These are phyloP conservation scores for Nipponacmea schrenckii DNA, from an alignment of 2,888 invertebrate species.

Conservation along the genomic window DNA sequence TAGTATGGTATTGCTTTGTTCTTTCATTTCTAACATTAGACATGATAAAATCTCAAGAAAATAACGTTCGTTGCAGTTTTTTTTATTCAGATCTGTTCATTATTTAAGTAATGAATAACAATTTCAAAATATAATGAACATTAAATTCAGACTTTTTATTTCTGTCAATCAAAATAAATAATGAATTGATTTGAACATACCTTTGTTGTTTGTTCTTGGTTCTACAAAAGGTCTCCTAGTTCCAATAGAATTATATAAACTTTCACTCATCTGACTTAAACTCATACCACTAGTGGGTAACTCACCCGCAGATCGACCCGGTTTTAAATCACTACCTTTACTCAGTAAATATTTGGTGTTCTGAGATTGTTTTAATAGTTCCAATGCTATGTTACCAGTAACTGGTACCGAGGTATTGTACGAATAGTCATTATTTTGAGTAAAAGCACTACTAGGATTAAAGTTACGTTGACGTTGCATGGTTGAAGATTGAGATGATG, in stretches of 20 bases:
- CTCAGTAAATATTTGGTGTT: slow-evolving; percentile 59
- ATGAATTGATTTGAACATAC: neutral
- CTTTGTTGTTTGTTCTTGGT: slow-evolving; percentile 16
- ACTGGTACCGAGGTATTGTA: slow-evolving; percentile 38
- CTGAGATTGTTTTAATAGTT: slow-evolving; percentile 59
- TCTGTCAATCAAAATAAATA: no score
- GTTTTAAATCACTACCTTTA: slow-evolving; percentile 35
- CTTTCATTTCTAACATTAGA: neutral
- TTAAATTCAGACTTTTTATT: no score
- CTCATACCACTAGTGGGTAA: slow-evolving; percentile 32
- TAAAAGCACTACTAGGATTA: slow-evolving; percentile 18
- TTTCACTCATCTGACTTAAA: slow-evolving; percentile 52
- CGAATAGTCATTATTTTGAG: slow-evolving; percentile 28
- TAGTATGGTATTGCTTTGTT: no score
- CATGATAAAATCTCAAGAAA: no score
- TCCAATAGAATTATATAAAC: slow-evolving; percentile 49
- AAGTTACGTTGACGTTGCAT: slow-evolving; percentile 18
- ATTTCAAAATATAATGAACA: no score
- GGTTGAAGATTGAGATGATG: slow-evolving; percentile 27
- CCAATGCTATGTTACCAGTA: slow-evolving; percentile 57
- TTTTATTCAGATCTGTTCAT: no score
- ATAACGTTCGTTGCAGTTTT: no score
- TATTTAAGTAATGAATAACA: no score
- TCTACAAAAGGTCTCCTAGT: slow-evolving; percentile 27
- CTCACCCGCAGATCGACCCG: slow-evolving; percentile 27